Conservation (phyloP, 1,140 invertebrate species). For the Aphelenchoides avenae region DNA sequence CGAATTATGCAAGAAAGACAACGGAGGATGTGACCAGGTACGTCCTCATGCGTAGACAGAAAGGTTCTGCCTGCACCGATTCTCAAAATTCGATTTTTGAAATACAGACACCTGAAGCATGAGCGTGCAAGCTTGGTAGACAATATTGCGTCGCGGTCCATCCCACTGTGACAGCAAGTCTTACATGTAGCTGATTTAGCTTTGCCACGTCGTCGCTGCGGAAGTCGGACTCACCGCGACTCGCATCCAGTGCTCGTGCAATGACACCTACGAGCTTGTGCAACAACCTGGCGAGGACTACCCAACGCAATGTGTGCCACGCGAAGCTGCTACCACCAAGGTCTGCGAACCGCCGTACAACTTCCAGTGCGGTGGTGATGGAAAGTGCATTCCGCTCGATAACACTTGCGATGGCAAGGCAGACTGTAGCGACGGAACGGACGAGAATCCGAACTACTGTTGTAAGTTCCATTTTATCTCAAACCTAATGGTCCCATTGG, state of each 20-base stretch:
- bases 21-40: conserved; percentile 90
- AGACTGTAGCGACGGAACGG: conserved; percentile 83
- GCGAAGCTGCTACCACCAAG: conserved; percentile 76
- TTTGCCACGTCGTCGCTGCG: conserved; percentile 76
- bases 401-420: conserved; percentile 80
- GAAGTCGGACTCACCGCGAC: conserved; percentile 36
- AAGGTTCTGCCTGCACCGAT: too few species aligned
- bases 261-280: conserved; percentile 77
- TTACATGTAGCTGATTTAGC: conserved; percentile 61
- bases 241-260: conserved; percentile 52
- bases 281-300: conserved; percentile 68
- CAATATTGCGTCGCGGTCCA: conserved; percentile 1
- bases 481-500: neutral
- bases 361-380: conserved; percentile 67
- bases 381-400: conserved; percentile 58
- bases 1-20: conserved; percentile 82
- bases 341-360: conserved; percentile 56
- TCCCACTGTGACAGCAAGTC: neutral
- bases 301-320: conserved; percentile 56
- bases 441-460: conserved; percentile 87
- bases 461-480: conserved; percentile 68
- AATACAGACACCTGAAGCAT: neutral
- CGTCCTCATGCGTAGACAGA: too few species aligned
- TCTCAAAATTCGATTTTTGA: conserved; percentile 8
- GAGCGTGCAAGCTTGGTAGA: too few species aligned